Evolutionary conservation across 2,113 vertebrate species (phyloP).

Genomic region (Merops nubicus): DNA sequence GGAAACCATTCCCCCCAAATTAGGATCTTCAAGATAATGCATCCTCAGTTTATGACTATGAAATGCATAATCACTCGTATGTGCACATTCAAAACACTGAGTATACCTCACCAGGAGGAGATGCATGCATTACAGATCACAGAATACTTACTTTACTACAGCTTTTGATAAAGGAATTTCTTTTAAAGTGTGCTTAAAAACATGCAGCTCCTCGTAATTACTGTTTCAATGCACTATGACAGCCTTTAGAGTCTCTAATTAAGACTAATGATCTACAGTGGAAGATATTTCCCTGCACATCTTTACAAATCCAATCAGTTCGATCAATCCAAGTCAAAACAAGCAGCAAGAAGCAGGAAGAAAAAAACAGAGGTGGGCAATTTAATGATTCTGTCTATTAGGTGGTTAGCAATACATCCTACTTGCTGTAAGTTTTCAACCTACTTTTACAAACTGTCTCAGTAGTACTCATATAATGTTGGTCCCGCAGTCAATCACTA

Average conservation of each 20-base stretch:
- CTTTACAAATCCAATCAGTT: neutral
- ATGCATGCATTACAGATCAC: neutral
- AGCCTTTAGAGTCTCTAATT: neutral
- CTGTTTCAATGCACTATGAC: neutral
- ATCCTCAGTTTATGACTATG: neutral
- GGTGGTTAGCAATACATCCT: neutral
- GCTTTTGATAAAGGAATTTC: neutral
- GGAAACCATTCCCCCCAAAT: conserved; percentile 73
- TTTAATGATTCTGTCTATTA: neutral
- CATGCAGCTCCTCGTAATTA: neutral
- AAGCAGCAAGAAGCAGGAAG: neutral
- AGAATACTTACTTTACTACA: neutral
- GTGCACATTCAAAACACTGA: rapidly evolving
- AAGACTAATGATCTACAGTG: neutral
- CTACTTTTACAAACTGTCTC: neutral
- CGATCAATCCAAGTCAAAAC: neutral
- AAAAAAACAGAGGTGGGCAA: neutral
- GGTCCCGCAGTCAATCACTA: neutral
- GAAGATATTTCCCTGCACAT: neutral
- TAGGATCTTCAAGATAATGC: conserved; percentile 55
- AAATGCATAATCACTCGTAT: neutral
- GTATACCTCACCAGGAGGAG: neutral
- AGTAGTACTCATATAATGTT: neutral
- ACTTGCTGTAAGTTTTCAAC: neutral
- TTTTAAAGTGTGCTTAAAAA: neutral